Evolutionary conservation across 2,888 invertebrate species (phyloP).

Genomic region (Drosophila mimica): DNA sequence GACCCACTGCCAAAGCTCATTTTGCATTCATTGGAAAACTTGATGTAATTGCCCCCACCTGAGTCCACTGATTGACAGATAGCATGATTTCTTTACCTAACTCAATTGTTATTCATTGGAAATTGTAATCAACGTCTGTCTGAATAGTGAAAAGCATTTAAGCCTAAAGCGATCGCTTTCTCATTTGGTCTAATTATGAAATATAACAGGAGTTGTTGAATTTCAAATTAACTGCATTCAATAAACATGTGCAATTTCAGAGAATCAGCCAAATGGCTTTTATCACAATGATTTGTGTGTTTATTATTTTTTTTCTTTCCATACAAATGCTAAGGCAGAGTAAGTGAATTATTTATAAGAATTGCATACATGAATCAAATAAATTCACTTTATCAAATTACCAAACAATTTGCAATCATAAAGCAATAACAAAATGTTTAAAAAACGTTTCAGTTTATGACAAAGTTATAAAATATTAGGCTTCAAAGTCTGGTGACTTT

Average conservation of each 20-base stretch:
- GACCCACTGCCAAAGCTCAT: slow-evolving; percentile 53
- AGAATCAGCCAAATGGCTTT: not conserved
- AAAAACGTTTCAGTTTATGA: not conserved
- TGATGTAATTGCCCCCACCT: slow-evolving; percentile 43
- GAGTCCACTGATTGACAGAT: slow-evolving; percentile 10
- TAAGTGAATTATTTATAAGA: not conserved
- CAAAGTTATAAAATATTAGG: not conserved
- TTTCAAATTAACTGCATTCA: not conserved
- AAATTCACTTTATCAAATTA: not conserved
- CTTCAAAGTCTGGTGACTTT: not conserved
- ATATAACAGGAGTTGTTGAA: not conserved
- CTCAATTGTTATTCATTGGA: not conserved
- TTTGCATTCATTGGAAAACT: slow-evolving; percentile 72
- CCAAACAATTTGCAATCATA: not conserved
- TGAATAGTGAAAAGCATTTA: not conserved
- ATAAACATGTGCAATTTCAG: not conserved
- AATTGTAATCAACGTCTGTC: not conserved
- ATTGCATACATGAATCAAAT: too few species aligned
- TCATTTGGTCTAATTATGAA: not conserved
- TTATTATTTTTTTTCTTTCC: not conserved
- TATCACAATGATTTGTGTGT: not conserved
- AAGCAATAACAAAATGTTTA: not conserved
- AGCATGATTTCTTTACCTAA: slow-evolving; percentile 17
- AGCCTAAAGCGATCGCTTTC: too few species aligned
- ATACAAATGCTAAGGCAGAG: not conserved